A percentile compares a stretch with the other conserved stretches of the same genome.
These are phyloP conservation scores for Poeciliopsis prolifica DNA, from an alignment of 2,113 vertebrate genomes.

Conservation along the genomic window DNA sequence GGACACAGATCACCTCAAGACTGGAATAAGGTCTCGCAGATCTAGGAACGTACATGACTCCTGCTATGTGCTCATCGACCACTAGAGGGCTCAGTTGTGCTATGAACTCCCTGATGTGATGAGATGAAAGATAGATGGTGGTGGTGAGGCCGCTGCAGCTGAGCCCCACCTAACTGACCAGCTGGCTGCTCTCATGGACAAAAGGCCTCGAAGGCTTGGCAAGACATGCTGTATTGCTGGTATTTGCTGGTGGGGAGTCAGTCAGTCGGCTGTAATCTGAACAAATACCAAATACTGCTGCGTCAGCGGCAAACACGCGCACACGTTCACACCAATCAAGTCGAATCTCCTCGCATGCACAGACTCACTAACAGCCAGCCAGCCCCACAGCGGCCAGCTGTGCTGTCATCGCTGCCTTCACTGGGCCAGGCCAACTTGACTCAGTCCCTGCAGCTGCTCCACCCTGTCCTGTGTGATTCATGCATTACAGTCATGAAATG, in stretches of 20 bases:
- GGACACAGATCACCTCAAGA: neutral
- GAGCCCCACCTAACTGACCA: conserved; percentile 53
- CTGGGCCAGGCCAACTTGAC: conserved; percentile 40
- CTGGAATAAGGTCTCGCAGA: neutral
- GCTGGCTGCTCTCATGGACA: conserved; percentile 63
- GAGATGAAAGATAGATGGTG: neutral
- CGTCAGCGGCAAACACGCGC: conserved; percentile 57
- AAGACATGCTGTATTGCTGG: conserved; percentile 68
- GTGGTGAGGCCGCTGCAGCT: conserved; percentile 26
- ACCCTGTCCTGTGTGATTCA: conserved; percentile 10
- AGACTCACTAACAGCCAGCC: conserved; percentile 2
- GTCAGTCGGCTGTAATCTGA: conserved; percentile 53
- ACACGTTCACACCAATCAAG: neutral
- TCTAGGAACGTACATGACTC: neutral
- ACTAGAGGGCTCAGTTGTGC: conserved; percentile 67
- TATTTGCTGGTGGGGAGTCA: conserved; percentile 46
- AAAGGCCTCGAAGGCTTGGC: conserved; percentile 63
- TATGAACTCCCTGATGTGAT: conserved; percentile 1
- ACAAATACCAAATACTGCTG: conserved; percentile 71
- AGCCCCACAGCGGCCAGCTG: conserved; percentile 12
- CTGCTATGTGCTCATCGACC: conserved; percentile 23
- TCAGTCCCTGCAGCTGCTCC: conserved; percentile 34
- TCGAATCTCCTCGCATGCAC: conserved; percentile 8
- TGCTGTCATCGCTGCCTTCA: conserved; percentile 19
- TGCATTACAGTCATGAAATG: conserved; percentile 20